Evolutionary conservation across 2,888 invertebrate species (phyloP), one percentile per base, ranked within the genome.

Genomic region (Cryptophagus acutangulus): DNA sequence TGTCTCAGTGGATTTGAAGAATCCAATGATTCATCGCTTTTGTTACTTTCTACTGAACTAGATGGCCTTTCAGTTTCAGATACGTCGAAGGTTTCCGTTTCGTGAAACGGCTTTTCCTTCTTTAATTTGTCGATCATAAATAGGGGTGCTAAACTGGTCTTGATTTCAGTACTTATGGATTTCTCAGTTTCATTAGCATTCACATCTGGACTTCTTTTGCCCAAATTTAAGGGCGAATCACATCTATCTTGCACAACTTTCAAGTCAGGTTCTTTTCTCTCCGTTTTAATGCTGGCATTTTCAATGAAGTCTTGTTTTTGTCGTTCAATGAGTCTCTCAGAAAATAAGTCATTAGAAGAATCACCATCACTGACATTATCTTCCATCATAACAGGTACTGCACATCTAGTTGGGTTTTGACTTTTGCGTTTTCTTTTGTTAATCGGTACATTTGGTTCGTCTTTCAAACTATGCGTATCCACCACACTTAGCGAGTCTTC

Each of bases 391-490:
- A 71, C 65, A 16, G 77, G 72, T 33, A 78, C 69, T n/a, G 87
- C 81, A 61, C 88, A 82, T 47, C 87, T 78, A 1, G 85, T 88
- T 0, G 92, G 92, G 65, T 92, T 91, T 55, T 87, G 82, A 56
- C 84, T 90, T 71, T 93, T 93, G 17, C 92, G 76, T 68, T 93
- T 93, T 39, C 90, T 75, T 61, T 84, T 85, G 59, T 77, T 81
- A n/a, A 82, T 77, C 57, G 78, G 77, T 17, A 75, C 73, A 46
- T 71, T 74, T 30, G 66, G 62, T 51, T 75, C 77, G 50, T 77
- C 77, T 68, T 78, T 78, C 58, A 60, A 66, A 60, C 73, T 72
- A 24, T 74, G 74, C 10, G 73, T 67, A 57, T 77, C 76, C 46
- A 70, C 63, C 54, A 72, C 72, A 70, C 75, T 77, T 26, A 75